Evolutionary conservation across 2,888 invertebrate species (phyloP).

Genomic region (Rhingia campestris): DNA sequence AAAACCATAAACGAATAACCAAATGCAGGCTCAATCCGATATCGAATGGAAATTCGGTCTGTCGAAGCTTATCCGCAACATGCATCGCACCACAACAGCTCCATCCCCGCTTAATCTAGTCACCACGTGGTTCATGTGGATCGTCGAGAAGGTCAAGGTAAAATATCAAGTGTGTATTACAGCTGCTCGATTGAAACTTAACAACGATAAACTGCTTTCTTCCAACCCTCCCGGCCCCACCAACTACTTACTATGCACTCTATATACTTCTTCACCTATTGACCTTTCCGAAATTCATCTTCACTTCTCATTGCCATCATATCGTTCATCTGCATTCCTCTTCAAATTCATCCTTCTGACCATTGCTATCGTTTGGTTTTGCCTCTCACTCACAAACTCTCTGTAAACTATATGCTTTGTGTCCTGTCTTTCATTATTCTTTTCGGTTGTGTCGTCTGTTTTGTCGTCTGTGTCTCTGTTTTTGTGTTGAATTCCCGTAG

Average conservation of each 20-base stretch:
- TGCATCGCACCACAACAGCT: slow-evolving; percentile 98
- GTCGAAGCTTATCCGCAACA: slow-evolving; percentile 98
- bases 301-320: slow-evolving; percentile 19
- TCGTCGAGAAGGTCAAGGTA: slow-evolving; percentile 91
- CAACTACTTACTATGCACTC: slow-evolving; percentile 30
- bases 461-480: slow-evolving; percentile 66
- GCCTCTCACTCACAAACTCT: slow-evolving; percentile 20
- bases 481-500: slow-evolving; percentile 79
- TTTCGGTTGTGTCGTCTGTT: slow-evolving; percentile 56
- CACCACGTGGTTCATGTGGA: slow-evolving; percentile 95
- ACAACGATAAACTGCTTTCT: slow-evolving; percentile 46
- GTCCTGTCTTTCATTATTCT: slow-evolving; percentile 50
- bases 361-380: slow-evolving; percentile 49
- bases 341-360: slow-evolving; percentile 13
- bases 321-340: slow-evolving; percentile 1
- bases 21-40: slow-evolving; percentile 96
- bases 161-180: slow-evolving; percentile 78
- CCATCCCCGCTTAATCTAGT: slow-evolving; percentile 98
- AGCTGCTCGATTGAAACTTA: slow-evolving; percentile 76
- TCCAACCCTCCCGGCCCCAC: slow-evolving; percentile 4
- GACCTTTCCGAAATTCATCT: slow-evolving; percentile 68
- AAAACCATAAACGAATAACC: slow-evolving; percentile 21
- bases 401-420: slow-evolving; percentile 59
- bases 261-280: slow-evolving; percentile 65
- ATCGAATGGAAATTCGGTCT: slow-evolving; percentile 99